These are phyloP conservation scores for Sula dactylatra DNA, from an alignment of 2,113 vertebrate species.

Conservation along the genomic window DNA sequence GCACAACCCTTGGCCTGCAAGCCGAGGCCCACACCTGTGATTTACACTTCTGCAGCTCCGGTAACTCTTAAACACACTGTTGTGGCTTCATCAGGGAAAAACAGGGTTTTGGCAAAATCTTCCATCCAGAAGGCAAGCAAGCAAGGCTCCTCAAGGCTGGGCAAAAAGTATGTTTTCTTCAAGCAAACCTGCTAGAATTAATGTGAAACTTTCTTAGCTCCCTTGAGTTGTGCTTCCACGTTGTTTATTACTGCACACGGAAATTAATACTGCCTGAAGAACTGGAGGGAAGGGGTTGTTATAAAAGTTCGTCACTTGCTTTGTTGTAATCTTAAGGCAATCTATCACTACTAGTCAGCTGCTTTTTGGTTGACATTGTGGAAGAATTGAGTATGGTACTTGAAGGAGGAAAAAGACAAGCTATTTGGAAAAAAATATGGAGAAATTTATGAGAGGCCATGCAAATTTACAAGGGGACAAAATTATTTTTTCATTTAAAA, in stretches of 20 bases:
- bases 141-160: neutral
- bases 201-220: neutral
- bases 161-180: neutral
- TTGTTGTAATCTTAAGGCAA: neutral
- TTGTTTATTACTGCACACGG: slow-evolving; percentile 1
- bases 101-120: neutral
- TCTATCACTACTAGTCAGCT: neutral
- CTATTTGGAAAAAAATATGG: neutral
- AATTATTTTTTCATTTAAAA: neutral
- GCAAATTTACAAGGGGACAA: neutral
- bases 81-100: neutral
- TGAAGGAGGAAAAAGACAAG: neutral
- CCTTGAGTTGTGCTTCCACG: neutral
- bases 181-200: neutral
- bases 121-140: neutral
- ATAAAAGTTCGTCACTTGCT: neutral
- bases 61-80: neutral
- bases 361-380: neutral
- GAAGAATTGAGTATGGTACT: neutral
- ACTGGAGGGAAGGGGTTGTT: neutral
- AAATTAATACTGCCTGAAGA: neutral
- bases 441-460: neutral
- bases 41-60: neutral
- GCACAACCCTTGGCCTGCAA: neutral
- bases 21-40: neutral